Conservation (phyloP, 2,888 invertebrate genomes). For the Labia minor region DNA sequence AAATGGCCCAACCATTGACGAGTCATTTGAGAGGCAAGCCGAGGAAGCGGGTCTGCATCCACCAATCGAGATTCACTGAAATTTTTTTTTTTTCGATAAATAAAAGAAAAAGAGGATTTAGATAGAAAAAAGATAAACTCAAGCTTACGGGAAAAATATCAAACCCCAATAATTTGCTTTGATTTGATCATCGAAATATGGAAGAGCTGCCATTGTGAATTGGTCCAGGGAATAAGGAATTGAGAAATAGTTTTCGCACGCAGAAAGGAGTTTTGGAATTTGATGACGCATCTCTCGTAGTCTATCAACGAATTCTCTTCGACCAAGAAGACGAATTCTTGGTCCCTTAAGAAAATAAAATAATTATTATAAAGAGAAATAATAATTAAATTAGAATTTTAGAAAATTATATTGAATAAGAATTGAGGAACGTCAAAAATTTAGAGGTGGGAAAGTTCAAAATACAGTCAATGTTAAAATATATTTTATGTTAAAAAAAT, state of each 20-base stretch:
- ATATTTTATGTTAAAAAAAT: too few species aligned
- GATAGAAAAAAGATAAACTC: background rate
- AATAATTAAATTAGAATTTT: background rate
- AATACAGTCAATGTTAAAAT: too few species aligned
- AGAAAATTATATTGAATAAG: too few species aligned
- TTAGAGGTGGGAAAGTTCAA: too few species aligned
- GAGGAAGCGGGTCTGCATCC: background rate
- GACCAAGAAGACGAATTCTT: background rate
- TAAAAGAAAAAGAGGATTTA: background rate
- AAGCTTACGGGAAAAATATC: background rate
- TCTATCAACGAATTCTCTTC: background rate
- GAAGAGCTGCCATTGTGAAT: background rate
- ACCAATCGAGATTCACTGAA: background rate
- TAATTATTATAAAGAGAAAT: background rate
- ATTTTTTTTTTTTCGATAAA: too few species aligned
- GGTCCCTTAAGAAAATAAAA: background rate
- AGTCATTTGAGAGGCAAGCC: background rate
- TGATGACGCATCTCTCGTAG: background rate
- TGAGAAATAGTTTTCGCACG: background rate
- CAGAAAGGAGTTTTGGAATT: background rate
- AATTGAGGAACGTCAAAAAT: too few species aligned
- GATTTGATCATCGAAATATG: background rate
- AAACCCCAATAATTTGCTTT: background rate
- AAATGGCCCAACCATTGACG: constrained; percentile 64
- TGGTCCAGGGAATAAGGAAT: background rate